Conservation (phyloP, 2,797 vertebrate genomes). For the Propithecus deckenii region DNA sequence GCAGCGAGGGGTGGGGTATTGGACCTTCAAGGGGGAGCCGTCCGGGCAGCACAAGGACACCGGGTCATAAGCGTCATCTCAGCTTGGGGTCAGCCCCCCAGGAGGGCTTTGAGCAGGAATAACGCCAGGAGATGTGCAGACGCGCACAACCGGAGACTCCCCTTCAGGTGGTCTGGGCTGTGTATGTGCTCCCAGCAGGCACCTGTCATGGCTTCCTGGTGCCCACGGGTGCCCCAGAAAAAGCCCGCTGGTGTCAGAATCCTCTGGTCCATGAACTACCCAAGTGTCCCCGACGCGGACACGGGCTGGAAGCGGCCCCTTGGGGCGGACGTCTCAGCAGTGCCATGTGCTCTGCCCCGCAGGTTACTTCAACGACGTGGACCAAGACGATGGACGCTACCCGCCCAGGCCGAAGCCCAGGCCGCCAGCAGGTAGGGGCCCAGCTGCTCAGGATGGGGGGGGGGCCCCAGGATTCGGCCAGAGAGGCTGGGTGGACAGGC, state of each 20-base stretch:
- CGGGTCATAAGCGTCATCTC: too few relatives aligned
- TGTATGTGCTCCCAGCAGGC: fast-evolving
- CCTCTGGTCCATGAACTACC: fast-evolving
- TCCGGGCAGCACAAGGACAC: not conserved
- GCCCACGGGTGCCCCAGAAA: not conserved
- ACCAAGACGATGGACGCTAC: not conserved
- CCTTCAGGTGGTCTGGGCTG: not conserved
- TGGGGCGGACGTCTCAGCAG: fast-evolving
- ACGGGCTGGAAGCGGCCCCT: fast-evolving
- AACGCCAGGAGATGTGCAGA: fast-evolving
- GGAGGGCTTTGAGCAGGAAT: not conserved
- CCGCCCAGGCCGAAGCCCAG: not conserved
- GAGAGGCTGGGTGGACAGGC: not conserved
- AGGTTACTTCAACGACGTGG: not conserved
- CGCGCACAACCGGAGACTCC: not conserved
- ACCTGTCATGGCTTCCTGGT: fast-evolving
- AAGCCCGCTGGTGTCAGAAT: fast-evolving
- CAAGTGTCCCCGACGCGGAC: fast-evolving
- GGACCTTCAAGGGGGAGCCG: too few relatives aligned
- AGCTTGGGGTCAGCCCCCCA: not conserved
- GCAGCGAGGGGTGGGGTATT: not conserved
- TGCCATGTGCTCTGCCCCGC: fast-evolving
- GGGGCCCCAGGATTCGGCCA: fast-evolving
- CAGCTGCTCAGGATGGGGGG: fast-evolving
- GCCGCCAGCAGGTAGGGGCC: not conserved